Percentiles rank a stretch among this genome's conserved stretches.
These are phyloP conservation scores for Enteromius paludinosus DNA, from an alignment of 2,797 vertebrate genomes.

Conservation along the genomic window DNA sequence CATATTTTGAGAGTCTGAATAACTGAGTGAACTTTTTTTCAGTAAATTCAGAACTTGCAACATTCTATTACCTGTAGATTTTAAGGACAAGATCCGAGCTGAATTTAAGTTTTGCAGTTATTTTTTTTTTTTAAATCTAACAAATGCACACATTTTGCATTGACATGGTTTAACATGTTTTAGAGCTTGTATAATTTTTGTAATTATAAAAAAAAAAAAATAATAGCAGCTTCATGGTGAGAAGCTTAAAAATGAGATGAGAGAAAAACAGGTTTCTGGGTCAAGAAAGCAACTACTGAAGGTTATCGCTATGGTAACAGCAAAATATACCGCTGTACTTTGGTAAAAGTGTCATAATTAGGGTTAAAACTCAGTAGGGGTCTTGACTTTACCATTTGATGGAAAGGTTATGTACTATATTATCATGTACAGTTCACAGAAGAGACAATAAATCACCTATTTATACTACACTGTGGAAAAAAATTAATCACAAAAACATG, in stretches of 20 bases:
- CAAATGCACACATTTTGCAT: background rate
- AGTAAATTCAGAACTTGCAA: background rate
- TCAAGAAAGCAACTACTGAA: constrained; percentile 38
- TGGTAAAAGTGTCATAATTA: constrained; percentile 39
- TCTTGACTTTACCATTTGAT: constrained; percentile 29
- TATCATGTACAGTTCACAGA: constrained; percentile 6
- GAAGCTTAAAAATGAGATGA: background rate
- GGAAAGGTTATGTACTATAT: constrained; percentile 19
- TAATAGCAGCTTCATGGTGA: background rate
- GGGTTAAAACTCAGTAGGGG: constrained; percentile 49
- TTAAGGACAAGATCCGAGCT: background rate
- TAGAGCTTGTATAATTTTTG: background rate
- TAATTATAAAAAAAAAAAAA: background rate
- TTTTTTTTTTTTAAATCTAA: background rate
- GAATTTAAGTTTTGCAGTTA: background rate
- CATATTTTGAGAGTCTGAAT: background rate
- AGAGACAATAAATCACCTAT: constrained; percentile 17
- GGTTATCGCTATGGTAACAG: constrained; percentile 44
- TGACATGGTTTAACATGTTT: background rate
- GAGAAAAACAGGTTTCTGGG: constrained; percentile 56
- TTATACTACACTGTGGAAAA: background rate
- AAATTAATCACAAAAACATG: background rate
- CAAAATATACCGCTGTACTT: constrained; percentile 19
- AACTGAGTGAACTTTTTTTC: background rate
- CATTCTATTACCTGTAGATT: background rate